Evolutionary conservation across 2,888 invertebrate genomes (phyloP).

Genomic region (Napeogenes inachia): DNA sequence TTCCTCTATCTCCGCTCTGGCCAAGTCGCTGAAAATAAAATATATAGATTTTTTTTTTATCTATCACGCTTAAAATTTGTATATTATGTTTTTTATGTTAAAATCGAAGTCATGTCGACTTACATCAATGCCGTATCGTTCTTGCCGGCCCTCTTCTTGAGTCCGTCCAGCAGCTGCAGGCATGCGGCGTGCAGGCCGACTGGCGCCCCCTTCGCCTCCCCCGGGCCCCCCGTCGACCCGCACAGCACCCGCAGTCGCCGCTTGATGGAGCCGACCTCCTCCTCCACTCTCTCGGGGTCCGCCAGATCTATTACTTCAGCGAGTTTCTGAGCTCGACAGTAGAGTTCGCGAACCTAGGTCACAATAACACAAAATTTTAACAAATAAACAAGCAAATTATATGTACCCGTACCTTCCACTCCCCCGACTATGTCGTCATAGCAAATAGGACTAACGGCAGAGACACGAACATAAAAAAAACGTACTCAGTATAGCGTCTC

Average conservation of each 20-base stretch:
- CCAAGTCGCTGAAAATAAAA: constrained; percentile 71
- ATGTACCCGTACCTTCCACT: too few relatives aligned
- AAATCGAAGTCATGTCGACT: constrained; percentile 34
- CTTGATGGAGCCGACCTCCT: constrained; percentile 45
- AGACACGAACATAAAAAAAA: too few relatives aligned
- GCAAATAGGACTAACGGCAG: too few relatives aligned
- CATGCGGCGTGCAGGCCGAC: constrained; percentile 74
- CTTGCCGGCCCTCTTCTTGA: constrained; percentile 69
- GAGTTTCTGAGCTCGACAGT: constrained; percentile 56
- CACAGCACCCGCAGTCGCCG: constrained; percentile 42
- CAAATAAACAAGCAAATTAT: too few relatives aligned
- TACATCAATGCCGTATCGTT: constrained; percentile 79
- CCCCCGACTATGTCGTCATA: too few relatives aligned
- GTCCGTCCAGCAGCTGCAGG: constrained; percentile 67
- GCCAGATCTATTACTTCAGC: constrained; percentile 52
- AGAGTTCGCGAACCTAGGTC: constrained; percentile 54
- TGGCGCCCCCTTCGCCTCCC: constrained; percentile 58
- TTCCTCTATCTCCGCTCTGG: constrained; percentile 81
- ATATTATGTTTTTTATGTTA: too few relatives aligned
- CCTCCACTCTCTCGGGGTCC: constrained; percentile 44
- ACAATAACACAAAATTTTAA: too few relatives aligned
- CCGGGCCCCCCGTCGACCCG: constrained; percentile 63
- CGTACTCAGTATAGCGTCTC: too few relatives aligned
- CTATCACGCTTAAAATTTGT: background rate
- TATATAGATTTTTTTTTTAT: too few relatives aligned